These are phyloP conservation scores for Nothobranchius furzeri DNA, from an alignment of 2,113 vertebrate genomes.

Conservation along the genomic window DNA sequence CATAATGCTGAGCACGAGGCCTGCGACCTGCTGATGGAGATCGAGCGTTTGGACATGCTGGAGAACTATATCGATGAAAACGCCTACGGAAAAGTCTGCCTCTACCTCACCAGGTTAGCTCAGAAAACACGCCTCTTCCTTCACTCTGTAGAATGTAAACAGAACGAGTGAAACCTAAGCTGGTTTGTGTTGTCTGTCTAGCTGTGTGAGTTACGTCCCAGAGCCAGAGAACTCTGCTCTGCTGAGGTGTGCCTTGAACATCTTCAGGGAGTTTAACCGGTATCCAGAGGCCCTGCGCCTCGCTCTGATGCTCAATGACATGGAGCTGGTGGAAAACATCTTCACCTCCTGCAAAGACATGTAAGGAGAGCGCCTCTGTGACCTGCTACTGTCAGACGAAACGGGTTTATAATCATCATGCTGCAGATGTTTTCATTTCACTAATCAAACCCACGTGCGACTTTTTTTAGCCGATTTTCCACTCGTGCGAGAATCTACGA, in stretches of 20 bases:
- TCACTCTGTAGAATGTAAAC: too few relatives aligned
- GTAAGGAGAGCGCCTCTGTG: conserved; percentile 72
- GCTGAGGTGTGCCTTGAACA: conserved; percentile 91
- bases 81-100: conserved; percentile 96
- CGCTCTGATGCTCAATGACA: conserved; percentile 95
- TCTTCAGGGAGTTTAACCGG: conserved; percentile 95
- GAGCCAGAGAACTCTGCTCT: conserved; percentile 96
- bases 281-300: conserved; percentile 95
- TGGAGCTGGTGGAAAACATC: conserved; percentile 97
- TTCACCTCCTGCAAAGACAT: conserved; percentile 99
- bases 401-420: not conserved
- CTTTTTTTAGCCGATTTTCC: too few relatives aligned
- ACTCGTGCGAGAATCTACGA: too few relatives aligned
- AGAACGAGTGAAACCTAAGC: not conserved
- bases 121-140: not conserved
- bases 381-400: not conserved
- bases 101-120: conserved; percentile 92
- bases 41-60: conserved; percentile 95
- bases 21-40: conserved; percentile 98
- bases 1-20: conserved; percentile 98
- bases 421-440: too few relatives aligned
- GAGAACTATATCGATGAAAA: conserved; percentile 96
- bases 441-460: too few relatives aligned
- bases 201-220: conserved; percentile 97
- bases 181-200: conserved; percentile 47